Evolutionary conservation across 2,797 vertebrate genomes (phyloP).

Genomic region (Macropus fuliginosus): DNA sequence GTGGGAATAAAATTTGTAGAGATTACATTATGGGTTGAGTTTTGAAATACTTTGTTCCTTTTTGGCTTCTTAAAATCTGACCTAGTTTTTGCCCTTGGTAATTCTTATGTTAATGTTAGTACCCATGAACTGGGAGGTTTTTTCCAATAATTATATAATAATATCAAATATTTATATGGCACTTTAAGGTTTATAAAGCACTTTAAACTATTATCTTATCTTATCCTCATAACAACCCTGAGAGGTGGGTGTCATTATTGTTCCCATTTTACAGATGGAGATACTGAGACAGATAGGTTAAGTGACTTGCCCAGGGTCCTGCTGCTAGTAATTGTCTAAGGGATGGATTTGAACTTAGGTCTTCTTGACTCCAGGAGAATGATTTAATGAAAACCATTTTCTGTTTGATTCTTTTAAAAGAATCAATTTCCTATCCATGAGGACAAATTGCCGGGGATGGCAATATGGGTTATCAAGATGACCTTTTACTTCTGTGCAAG

Average conservation of each 20-base stretch:
- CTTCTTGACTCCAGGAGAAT: background rate
- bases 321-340: background rate
- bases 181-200: background rate
- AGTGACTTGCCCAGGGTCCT: background rate
- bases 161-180: background rate
- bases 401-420: background rate
- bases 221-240: background rate
- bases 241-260: background rate
- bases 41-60: background rate
- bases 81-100: background rate
- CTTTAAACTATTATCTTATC: background rate
- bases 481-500: background rate
- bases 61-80: background rate
- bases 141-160: background rate
- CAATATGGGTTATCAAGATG: background rate
- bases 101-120: background rate
- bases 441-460: background rate
- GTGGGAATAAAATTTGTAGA: slow-evolving; percentile 25
- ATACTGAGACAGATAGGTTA: background rate
- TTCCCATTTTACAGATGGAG: background rate
- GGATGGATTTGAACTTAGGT: background rate
- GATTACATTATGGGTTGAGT: background rate
- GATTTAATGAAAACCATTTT: background rate
- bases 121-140: background rate
- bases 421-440: background rate